Conservation (phyloP, 2,113 vertebrate genomes). For the Solenodon paradoxus region DNA sequence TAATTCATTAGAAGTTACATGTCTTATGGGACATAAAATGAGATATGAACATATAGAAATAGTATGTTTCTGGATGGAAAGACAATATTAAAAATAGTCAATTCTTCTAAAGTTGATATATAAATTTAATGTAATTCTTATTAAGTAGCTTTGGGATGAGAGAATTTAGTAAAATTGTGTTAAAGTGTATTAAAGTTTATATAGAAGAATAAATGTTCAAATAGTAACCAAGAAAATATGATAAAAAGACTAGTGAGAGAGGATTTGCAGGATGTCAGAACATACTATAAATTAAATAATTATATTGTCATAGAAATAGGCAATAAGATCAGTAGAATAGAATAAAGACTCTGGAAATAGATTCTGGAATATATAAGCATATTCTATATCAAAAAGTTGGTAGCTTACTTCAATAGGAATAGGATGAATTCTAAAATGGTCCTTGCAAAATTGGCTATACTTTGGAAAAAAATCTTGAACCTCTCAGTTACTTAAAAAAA, state of each 20-base stretch:
- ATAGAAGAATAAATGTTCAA: neutral
- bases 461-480: neutral
- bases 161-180: constrained; percentile 4
- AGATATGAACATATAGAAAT: neutral
- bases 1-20: neutral
- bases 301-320: neutral
- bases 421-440: neutral
- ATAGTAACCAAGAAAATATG: neutral
- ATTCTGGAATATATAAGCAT: neutral
- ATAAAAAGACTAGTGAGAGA: neutral
- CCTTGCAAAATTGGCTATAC: neutral
- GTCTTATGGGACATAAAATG: neutral
- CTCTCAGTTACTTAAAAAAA: neutral
- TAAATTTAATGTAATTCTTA: neutral
- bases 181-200: neutral
- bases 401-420: neutral
- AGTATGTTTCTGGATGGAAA: neutral
- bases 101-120: constrained; percentile 19
- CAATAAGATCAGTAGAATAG: neutral
- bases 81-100: neutral
- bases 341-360: neutral
- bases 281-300: constrained; percentile 18
- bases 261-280: neutral
- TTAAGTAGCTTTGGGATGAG: neutral
- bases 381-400: neutral